Base-by-base conservation (phyloP, 2,888 invertebrate species). In the Lypha dubia region DNA sequence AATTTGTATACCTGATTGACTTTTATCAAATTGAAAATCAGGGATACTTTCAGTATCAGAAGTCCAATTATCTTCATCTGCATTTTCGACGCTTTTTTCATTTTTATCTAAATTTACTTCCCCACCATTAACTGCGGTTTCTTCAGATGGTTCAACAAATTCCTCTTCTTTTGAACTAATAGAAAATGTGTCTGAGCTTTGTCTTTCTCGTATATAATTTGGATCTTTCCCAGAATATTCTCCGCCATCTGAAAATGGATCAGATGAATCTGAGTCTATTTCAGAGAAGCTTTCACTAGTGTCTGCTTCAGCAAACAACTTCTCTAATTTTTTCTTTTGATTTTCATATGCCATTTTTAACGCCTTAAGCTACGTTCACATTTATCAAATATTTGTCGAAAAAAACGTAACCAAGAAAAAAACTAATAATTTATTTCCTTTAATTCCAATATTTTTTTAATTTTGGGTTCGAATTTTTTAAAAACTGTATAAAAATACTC, bases 251-350 rank as follows among this genome's bases (percentile, higher is more conserved):
- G 22, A 11, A 53, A 53, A 53, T 56, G 56, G 56, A 24, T 56
- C 56, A 28, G 56, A 56, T 56, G 56, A 56, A 28, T 56, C 56
- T 56, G 56, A 56, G 24, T 53, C 53, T 53, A 53, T 53, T 53
- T 53, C 53, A 53, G 53, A 56, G 56, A 56, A 56, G 28, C 56
- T 11, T 56, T 56, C 56, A 56, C 28, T 56, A 28, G 56, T 28
- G 56, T 56, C 28, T 56, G 28, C 28, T 24, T 56, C n/a, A n/a
- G n/a, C n/a, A n/a, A n/a, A n/a, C n/a, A n/a, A n/a, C n/a, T n/a
- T n/a, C n/a, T n/a, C n/a, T n/a, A n/a, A n/a, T n/a, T n/a, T n/a
- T n/a, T n/a, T n/a, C n/a, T n/a, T n/a, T n/a, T n/a, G n/a, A n/a
- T n/a, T n/a, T n/a, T n/a, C n/a, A n/a, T n/a, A n/a, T n/a, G n/a